These are phyloP conservation scores for Limnephilus auricula DNA, from an alignment of 2,888 invertebrate genomes.

Conservation along the genomic window DNA sequence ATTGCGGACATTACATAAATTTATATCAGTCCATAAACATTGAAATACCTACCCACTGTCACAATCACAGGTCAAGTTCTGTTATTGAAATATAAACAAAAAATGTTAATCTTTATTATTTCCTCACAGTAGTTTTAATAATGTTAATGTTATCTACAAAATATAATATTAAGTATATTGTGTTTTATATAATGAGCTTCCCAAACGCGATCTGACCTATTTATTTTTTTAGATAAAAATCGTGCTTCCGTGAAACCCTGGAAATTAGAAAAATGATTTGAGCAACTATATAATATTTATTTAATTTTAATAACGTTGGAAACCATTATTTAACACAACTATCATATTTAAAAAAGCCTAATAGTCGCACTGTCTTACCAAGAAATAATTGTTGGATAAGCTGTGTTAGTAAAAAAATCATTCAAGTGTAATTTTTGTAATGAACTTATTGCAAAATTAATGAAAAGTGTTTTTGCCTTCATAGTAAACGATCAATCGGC, in stretches of 20 bases:
- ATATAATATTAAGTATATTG: background rate
- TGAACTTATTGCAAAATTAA: too few relatives aligned
- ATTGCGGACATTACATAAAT: background rate
- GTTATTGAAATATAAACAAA: too few relatives aligned
- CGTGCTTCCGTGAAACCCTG: background rate
- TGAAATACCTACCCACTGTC: background rate
- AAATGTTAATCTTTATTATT: too few relatives aligned
- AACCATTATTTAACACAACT: too few relatives aligned
- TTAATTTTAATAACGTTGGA: too few relatives aligned
- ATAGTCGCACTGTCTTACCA: too few relatives aligned
- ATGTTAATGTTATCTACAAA: background rate
- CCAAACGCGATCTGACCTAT: background rate
- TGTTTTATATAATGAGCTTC: background rate
- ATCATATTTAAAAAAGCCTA: too few relatives aligned
- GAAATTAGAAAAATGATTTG: too few relatives aligned
- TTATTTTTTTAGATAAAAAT: background rate
- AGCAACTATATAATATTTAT: too few relatives aligned
- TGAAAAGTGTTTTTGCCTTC: background rate
- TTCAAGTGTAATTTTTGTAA: background rate
- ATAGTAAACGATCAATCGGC: background rate
- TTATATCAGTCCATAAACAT: background rate
- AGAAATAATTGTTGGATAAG: too few relatives aligned
- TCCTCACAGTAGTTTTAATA: background rate
- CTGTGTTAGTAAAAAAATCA: too few relatives aligned
- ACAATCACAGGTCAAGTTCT: background rate